Evolutionary conservation across 2,888 invertebrate species (phyloP).

Genomic region (Pyrrhosoma nymphula): DNA sequence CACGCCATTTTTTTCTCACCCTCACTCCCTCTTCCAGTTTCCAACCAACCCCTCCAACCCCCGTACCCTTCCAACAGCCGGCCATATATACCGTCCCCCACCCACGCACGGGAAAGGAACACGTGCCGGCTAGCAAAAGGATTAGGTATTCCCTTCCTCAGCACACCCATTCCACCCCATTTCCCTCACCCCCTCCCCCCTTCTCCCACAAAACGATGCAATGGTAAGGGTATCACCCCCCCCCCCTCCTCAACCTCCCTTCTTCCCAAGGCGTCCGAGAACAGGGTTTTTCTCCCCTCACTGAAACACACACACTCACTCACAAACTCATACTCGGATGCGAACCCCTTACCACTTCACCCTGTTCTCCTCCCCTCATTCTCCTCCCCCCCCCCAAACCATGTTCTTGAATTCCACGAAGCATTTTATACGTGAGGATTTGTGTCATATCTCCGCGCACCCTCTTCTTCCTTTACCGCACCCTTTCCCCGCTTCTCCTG

Average conservation of each 20-base stretch:
- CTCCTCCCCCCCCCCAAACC: too few species aligned
- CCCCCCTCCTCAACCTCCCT: too few species aligned
- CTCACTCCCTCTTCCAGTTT: background rate
- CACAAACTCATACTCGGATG: too few species aligned
- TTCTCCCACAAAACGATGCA: too few species aligned
- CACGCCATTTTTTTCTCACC: background rate
- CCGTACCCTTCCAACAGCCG: too few species aligned
- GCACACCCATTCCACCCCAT: background rate
- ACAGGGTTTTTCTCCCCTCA: too few species aligned
- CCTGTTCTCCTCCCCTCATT: too few species aligned
- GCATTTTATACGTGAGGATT: slow-evolving; percentile 57
- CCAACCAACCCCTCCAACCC: too few species aligned
- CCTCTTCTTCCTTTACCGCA: background rate
- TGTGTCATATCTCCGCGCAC: slow-evolving; percentile 24
- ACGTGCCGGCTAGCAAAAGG: slow-evolving; percentile 6
- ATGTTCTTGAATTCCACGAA: slow-evolving; percentile 22
- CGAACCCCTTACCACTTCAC: too few species aligned
- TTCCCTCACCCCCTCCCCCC: background rate
- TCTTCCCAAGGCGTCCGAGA: too few species aligned
- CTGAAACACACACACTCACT: too few species aligned
- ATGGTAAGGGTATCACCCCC: too few species aligned
- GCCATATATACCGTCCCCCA: background rate
- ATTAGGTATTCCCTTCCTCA: background rate
- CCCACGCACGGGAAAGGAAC: background rate
- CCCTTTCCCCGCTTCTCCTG: background rate